These are phyloP conservation scores for Ceuthmochares aereus DNA, from an alignment of 2,113 vertebrate species.

Conservation along the genomic window DNA sequence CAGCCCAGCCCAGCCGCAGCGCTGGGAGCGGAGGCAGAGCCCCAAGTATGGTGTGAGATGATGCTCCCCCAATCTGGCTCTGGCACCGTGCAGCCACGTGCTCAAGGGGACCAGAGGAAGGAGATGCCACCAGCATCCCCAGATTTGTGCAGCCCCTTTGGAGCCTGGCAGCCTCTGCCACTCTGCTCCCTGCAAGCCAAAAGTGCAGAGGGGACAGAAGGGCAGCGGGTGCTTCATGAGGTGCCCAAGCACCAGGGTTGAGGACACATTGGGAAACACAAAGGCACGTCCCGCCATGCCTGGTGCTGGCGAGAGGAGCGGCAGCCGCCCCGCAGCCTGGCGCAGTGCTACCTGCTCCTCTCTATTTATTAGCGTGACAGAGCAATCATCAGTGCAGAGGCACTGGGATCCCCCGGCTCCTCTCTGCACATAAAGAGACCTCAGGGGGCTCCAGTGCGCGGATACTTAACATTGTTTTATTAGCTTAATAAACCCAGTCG, in stretches of 20 bases:
- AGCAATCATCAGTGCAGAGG: neutral
- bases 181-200: rapidly evolving
- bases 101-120: rapidly evolving
- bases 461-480: conserved; percentile 51
- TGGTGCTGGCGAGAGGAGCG: rapidly evolving
- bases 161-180: neutral
- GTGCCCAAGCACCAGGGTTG: rapidly evolving
- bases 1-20: neutral
- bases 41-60: rapidly evolving
- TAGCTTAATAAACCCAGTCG: conserved; percentile 18
- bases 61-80: rapidly evolving
- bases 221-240: rapidly evolving
- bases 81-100: rapidly evolving
- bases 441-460: neutral
- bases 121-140: neutral
- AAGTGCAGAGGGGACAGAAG: neutral
- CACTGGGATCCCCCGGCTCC: conserved; percentile 10
- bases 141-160: rapidly evolving
- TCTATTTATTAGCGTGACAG: neutral
- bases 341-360: neutral
- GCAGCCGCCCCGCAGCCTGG: neutral
- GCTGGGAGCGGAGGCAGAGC: rapidly evolving
- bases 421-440: conserved; percentile 2
- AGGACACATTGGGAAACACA: rapidly evolving
- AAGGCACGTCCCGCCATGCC: rapidly evolving